Base-by-base conservation (phyloP, 2,888 invertebrate species). In the Drosophila mayaguana region DNA sequence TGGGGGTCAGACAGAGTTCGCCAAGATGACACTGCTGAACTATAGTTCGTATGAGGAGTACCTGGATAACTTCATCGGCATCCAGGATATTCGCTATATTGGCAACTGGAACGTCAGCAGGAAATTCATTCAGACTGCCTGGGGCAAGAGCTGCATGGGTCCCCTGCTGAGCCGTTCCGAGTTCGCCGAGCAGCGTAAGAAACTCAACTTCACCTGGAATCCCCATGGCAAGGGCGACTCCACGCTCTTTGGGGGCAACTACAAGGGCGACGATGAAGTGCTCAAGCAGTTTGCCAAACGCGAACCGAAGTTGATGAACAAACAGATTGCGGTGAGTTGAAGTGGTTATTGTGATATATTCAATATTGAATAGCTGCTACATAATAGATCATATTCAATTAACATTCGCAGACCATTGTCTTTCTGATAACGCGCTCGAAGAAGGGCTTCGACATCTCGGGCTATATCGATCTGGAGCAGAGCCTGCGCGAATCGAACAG, bases 381-480 rank as follows among this genome's bases (percentile, higher is more conserved):
- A n/a, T n/a, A n/a, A n/a, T n/a, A 38, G 16, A 16, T 38, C 1
- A 14, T 6, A 38, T 16, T 38, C 11, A 1, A 38, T 16, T 34
- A 3, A 34, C 8, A 14, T 40, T n/a, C 25, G 3, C 36, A 87
- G 84, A 82, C 78, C 0, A 75, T 83, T 46, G 51, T 84, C 2
- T 84, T 75, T 46, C 14, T 84, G 4, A 0, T 82, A n/a, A 80
- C 65, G 78, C 80, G 87, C 18, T 75, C 72, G 1, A 34, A 36
- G 4, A 60, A 50, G 14, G 82, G 84, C 0, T 38, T 78, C 2
- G 78, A 80, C 22, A 45, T 83, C 9, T 87, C 87, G 0, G 69
- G 75, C 0, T 87, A 71, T 7, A 68, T 85, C 3, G 87, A 85
- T 28, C 69, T 85, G 56, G 82, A 78, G 57, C 68, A 81, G n/a